Conservation (phyloP, 2,888 invertebrate species). For the Teinopalpus imperialis region DNA sequence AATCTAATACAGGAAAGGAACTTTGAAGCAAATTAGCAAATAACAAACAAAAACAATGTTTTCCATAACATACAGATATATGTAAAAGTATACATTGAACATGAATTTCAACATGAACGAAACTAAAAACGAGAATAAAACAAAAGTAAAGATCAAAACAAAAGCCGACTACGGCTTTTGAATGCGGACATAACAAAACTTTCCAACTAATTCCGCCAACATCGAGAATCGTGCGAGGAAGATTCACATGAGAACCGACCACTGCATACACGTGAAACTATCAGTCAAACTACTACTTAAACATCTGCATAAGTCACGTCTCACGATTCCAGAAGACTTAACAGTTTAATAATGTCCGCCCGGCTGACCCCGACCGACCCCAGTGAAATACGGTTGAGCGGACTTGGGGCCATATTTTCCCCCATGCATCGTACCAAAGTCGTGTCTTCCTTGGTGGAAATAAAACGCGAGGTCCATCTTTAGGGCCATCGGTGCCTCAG, state of each 20-base stretch:
- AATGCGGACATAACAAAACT: constrained; percentile 47
- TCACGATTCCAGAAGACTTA: constrained; percentile 71
- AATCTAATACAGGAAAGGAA: too few species aligned
- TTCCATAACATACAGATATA: too few species aligned
- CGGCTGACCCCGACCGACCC: constrained; percentile 68
- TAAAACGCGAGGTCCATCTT: constrained; percentile 81
- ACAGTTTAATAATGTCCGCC: constrained; percentile 81
- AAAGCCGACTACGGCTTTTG: constrained; percentile 10
- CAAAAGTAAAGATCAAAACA: background rate
- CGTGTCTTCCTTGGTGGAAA: constrained; percentile 81
- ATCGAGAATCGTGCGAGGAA: constrained; percentile 64
- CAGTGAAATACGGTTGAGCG: constrained; percentile 78
- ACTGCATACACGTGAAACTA: constrained; percentile 72
- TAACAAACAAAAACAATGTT: too few species aligned
- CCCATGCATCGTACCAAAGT: constrained; percentile 75
- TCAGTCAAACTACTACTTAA: constrained; percentile 78
- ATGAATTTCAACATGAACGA: too few species aligned
- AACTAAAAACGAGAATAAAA: background rate
- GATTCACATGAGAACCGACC: constrained; percentile 75
- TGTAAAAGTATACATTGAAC: too few species aligned
- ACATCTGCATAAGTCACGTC: constrained; percentile 80
- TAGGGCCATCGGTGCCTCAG: constrained; percentile 78
- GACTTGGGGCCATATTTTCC: constrained; percentile 77
- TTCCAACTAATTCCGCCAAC: constrained; percentile 66
- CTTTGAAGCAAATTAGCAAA: too few species aligned